Evolutionary conservation across 2,113 vertebrate species (phyloP).

Genomic region (Tringa solitaria): DNA sequence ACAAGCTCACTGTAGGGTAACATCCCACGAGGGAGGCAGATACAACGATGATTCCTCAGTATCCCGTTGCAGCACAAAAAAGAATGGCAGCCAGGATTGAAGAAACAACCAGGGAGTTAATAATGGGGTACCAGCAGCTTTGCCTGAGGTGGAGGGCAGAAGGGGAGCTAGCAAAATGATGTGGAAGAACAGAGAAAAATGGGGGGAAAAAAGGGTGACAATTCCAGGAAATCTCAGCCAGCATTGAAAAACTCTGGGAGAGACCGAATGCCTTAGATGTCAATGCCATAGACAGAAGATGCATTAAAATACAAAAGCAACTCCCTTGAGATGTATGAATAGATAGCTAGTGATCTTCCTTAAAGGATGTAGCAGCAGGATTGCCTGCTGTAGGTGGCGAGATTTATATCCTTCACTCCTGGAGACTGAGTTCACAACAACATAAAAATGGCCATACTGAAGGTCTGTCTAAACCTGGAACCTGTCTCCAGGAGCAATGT

Average conservation of each 20-base stretch:
- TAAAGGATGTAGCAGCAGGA: not conserved
- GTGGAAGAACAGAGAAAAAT: slow-evolving; percentile 32
- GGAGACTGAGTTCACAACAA: not conserved
- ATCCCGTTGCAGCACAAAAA: slow-evolving; percentile 4
- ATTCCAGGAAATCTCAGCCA: slow-evolving; percentile 33
- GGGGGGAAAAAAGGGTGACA: slow-evolving; percentile 26
- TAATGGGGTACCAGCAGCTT: slow-evolving; percentile 17
- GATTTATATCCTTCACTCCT: not conserved
- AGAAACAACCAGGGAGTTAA: slow-evolving; percentile 29
- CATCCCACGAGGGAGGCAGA: slow-evolving; percentile 14
- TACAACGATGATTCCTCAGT: not conserved
- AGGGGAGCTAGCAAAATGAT: not conserved
- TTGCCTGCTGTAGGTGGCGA: not conserved
- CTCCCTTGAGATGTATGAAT: slow-evolving; percentile 13
- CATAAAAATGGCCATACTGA: not conserved
- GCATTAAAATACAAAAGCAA: slow-evolving; percentile 50
- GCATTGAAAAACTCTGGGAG: not conserved
- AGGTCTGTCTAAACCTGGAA: not conserved
- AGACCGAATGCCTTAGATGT: not conserved
- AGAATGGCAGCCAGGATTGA: not conserved
- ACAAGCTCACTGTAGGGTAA: slow-evolving; percentile 25
- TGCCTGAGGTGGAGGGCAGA: slow-evolving; percentile 31
- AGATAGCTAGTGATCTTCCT: not conserved
- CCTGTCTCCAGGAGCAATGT: not conserved
- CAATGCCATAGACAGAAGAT: not conserved